Conservation (phyloP, 2,113 vertebrate genomes). For the Saguinus imperator region DNA sequence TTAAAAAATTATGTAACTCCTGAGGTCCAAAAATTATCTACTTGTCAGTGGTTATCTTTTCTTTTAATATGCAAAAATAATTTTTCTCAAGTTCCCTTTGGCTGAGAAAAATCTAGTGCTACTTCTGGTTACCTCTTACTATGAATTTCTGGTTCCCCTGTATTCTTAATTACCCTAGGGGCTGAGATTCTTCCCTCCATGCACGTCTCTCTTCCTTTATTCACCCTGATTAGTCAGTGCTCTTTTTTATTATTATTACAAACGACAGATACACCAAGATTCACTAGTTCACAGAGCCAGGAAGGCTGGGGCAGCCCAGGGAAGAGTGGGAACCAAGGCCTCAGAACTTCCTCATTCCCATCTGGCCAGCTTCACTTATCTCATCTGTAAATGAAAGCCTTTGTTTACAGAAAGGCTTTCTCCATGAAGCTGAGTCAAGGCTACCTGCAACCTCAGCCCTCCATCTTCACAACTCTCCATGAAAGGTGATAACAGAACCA, state of each 20-base stretch:
- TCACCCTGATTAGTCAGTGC: not conserved
- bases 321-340: not conserved
- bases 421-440: not conserved
- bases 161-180: not conserved
- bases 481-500: not conserved
- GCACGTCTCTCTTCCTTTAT: not conserved
- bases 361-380: not conserved
- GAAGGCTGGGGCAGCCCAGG: not conserved
- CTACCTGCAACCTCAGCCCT: not conserved
- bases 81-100: not conserved
- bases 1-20: not conserved
- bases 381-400: not conserved
- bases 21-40: not conserved
- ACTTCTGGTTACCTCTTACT: not conserved
- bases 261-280: not conserved
- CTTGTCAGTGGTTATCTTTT: not conserved
- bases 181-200: not conserved
- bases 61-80: constrained; percentile 1
- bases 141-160: not conserved
- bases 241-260: not conserved
- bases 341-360: not conserved
- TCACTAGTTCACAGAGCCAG: not conserved
- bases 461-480: not conserved
- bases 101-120: constrained; percentile 5
- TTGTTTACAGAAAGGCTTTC: not conserved